Conservation (phyloP, 2,888 invertebrate genomes). For the Lobophora halterata region DNA sequence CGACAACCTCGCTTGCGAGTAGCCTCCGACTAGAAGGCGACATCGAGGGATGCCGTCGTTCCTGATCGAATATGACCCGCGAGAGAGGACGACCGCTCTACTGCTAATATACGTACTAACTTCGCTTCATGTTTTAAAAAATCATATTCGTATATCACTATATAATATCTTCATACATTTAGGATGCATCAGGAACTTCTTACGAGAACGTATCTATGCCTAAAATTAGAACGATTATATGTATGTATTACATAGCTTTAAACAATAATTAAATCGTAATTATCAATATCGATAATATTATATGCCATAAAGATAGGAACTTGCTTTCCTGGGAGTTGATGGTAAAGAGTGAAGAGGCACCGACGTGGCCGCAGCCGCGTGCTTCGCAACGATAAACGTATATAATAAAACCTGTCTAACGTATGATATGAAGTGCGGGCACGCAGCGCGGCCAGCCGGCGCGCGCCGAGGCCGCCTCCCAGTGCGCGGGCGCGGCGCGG, state of each 20-base stretch:
- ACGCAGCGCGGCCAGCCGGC: constrained; percentile 58
- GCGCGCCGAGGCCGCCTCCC: constrained; percentile 75
- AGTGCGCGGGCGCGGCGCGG: constrained; percentile 72
- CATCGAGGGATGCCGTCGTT: constrained; percentile 37
- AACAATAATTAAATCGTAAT: constrained; percentile 82
- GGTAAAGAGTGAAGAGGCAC: constrained; percentile 65
- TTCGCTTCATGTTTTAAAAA: constrained; percentile 79
- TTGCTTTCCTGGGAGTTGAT: constrained; percentile 82
- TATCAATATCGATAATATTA: constrained; percentile 82
- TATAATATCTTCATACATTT: constrained; percentile 80
- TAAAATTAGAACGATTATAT: constrained; percentile 82
- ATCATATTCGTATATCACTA: constrained; percentile 80
- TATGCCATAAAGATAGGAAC: constrained; percentile 83
- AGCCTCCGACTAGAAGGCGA: constrained; percentile 31
- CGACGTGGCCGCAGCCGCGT: constrained; percentile 68
- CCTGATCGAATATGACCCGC: constrained; percentile 52
- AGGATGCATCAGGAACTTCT: constrained; percentile 82
- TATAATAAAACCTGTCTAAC: constrained; percentile 79
- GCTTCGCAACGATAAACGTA: constrained; percentile 76
- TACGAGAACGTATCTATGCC: constrained; percentile 81
- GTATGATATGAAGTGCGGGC: constrained; percentile 78
- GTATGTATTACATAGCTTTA: constrained; percentile 82
- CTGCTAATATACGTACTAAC: constrained; percentile 79
- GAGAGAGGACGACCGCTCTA: constrained; percentile 77
- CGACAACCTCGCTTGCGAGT: constrained; percentile 19